phyloP scores from a whole-genome alignment of 1,140 invertebrate species.

The Cydia amplana region DNA sequence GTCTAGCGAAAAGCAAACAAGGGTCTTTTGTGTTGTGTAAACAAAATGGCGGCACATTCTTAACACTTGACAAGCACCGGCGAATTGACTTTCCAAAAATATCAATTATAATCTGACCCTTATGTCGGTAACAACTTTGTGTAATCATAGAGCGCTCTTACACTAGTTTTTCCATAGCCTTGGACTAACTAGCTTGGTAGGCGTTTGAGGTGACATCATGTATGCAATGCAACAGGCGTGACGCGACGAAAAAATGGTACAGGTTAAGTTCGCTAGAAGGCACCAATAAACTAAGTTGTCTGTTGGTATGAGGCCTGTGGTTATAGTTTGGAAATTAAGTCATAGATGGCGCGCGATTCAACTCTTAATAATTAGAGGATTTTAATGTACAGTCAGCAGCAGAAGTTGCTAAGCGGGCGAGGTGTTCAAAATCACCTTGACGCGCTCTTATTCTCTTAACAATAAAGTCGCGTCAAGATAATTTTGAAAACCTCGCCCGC shows the following conservation, averaged over 20 bases:
- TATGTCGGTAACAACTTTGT: not conserved
- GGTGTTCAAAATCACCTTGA: too few species aligned
- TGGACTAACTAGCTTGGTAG: not conserved
- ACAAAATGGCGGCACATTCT: conserved; percentile 47
- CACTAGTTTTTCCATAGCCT: not conserved
- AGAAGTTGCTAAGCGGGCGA: too few species aligned
- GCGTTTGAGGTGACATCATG: conserved; percentile 45
- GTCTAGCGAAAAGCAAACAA: conserved; percentile 79
- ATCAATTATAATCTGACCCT: not conserved
- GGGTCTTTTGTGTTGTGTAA: conserved; percentile 79
- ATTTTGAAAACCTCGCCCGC: too few species aligned
- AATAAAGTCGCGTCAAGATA: too few species aligned
- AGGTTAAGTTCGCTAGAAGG: conserved; percentile 64
- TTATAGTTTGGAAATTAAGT: not conserved
- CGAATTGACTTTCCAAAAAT: not conserved
- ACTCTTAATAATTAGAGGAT: conserved; percentile 25
- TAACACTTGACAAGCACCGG: not conserved
- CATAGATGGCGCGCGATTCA: conserved; percentile 55
- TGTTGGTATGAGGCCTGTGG: too few species aligned
- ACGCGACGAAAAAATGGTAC: conserved; percentile 65
- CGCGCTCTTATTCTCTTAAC: too few species aligned
- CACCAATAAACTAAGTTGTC: conserved; percentile 37
- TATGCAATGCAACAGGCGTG: conserved; percentile 79
- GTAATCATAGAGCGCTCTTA: not conserved
- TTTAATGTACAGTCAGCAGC: too few species aligned